A percentile compares a stretch with the other conserved stretches of the same genome.
Conservation (phyloP, 2,888 invertebrate genomes). For the Yponomeuta malinellus region DNA sequence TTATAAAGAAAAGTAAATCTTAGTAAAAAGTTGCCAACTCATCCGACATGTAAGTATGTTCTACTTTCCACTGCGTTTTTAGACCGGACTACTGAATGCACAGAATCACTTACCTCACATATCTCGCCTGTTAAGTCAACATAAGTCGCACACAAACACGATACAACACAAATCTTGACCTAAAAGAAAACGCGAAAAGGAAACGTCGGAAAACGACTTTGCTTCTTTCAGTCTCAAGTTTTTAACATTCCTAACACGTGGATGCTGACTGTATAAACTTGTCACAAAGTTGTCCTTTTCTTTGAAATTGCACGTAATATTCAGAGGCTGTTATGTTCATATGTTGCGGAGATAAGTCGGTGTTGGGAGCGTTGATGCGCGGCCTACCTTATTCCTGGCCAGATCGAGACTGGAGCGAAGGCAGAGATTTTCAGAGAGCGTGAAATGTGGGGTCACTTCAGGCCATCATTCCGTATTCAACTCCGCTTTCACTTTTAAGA, state of each 20-base stretch:
- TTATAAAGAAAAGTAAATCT: too few species aligned
- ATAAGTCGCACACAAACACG: slow-evolving; percentile 7
- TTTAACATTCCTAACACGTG: background rate
- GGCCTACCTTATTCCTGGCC: slow-evolving; percentile 40
- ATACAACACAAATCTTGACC: slow-evolving; percentile 14
- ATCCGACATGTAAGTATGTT: background rate
- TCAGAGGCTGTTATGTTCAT: background rate
- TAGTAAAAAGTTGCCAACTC: background rate
- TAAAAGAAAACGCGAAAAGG: slow-evolving; percentile 5
- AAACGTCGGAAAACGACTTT: background rate
- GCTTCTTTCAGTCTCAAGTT: slow-evolving; percentile 1
- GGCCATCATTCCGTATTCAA: background rate
- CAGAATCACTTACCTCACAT: slow-evolving; percentile 9
- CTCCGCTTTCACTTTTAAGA: background rate
- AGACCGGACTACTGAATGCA: background rate
- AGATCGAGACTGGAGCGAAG: slow-evolving; percentile 42
- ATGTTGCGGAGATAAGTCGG: background rate
- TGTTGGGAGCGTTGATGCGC: slow-evolving; percentile 25
- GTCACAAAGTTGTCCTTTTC: background rate
- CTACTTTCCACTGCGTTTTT: too few species aligned
- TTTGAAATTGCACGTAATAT: slow-evolving; percentile 3
- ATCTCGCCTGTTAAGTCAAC: background rate
- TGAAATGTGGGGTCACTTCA: slow-evolving; percentile 8
- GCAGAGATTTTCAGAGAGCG: slow-evolving; percentile 15
- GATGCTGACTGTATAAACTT: background rate